Conservation (phyloP, 35 echinoderm and acorn worm genomes). For the Nesometra sesokonis region DNA sequence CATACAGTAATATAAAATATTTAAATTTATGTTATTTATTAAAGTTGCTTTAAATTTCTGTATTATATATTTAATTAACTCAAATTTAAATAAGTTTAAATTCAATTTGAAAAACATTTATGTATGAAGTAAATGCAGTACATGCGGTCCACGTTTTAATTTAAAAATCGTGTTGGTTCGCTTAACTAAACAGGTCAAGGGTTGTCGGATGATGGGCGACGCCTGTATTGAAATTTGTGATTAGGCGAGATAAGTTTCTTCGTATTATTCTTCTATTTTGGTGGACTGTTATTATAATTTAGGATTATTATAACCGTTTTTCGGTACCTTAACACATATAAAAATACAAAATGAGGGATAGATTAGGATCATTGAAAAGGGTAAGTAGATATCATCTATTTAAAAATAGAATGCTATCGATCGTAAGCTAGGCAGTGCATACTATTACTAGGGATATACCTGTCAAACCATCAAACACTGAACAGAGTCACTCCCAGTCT, state of each 20-base stretch:
- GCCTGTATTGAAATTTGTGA: neutral
- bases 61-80: too few relatives aligned
- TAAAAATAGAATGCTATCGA: neutral
- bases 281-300: neutral
- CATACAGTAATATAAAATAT: too few relatives aligned
- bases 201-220: neutral
- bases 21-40: too few relatives aligned
- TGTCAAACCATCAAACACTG: too few relatives aligned
- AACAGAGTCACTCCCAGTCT: too few relatives aligned
- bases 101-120: too few relatives aligned
- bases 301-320: neutral
- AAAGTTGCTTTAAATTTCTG: too few relatives aligned
- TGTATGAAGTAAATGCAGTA: neutral
- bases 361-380: slow-evolving; percentile 59
- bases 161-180: neutral
- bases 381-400: slow-evolving; percentile 14
- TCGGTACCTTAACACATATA: neutral
- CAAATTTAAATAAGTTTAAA: too few relatives aligned
- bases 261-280: neutral
- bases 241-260: neutral
- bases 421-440: neutral
- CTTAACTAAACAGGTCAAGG: neutral
- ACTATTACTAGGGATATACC: too few relatives aligned
- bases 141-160: neutral
- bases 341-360: slow-evolving; percentile 50